Conservation (phyloP, 1,140 invertebrate species). For the Homalodisca vitripennis region DNA sequence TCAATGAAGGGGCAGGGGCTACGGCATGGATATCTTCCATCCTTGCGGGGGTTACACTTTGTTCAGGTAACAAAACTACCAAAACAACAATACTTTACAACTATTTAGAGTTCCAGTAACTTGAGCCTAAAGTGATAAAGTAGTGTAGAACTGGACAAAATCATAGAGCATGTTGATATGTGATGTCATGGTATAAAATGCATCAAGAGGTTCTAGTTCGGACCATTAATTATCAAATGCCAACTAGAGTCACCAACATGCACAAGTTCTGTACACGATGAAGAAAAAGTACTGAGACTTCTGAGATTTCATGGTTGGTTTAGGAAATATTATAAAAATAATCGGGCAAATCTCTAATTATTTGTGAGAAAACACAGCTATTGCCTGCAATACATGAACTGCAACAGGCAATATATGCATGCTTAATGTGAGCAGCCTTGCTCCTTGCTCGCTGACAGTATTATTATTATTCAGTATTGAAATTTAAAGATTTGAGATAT, state of each 20-base stretch:
- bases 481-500: neutral
- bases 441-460: neutral
- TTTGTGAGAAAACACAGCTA: neutral
- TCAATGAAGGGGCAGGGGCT: conserved; percentile 70
- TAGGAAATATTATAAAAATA: too few species aligned
- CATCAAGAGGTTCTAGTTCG: too few species aligned
- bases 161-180: neutral
- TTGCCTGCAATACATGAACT: neutral
- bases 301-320: too few species aligned
- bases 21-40: conserved; percentile 90
- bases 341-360: neutral
- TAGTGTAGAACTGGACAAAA: neutral
- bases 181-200: neutral
- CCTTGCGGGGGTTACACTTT: conserved; percentile 87
- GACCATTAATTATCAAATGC: too few species aligned
- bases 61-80: conserved; percentile 67
- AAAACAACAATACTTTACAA: neutral
- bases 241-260: too few species aligned
- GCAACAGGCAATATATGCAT: neutral
- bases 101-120: neutral
- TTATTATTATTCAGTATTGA: neutral
- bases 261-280: too few species aligned
- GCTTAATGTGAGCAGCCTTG: neutral
- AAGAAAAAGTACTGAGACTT: too few species aligned
- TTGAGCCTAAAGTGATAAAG: neutral